Evolutionary conservation across 2,113 vertebrate genomes (phyloP).

Genomic region (Bubalus kerabau): DNA sequence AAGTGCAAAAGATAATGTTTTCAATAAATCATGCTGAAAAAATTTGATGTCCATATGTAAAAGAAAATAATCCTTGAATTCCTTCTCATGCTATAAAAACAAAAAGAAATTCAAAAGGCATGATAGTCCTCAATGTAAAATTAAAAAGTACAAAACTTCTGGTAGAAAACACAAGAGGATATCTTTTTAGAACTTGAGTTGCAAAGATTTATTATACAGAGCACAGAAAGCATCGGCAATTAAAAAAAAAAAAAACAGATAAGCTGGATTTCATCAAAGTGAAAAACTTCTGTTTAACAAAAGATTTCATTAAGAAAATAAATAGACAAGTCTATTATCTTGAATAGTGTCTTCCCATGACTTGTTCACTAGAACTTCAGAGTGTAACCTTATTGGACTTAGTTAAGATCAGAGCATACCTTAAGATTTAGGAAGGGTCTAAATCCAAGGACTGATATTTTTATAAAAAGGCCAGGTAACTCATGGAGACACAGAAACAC

Average conservation of each 20-base stretch:
- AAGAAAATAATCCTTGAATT: conserved; percentile 18
- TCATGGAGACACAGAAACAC: neutral
- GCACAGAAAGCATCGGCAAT: neutral
- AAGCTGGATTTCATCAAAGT: neutral
- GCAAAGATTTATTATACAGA: neutral
- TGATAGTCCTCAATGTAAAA: neutral
- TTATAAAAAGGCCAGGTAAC: neutral
- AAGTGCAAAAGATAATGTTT: neutral
- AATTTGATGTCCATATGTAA: neutral
- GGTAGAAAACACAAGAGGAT: neutral
- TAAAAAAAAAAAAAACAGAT: conserved; percentile 9
- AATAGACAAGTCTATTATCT: neutral
- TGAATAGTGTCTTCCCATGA: neutral
- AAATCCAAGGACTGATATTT: neutral
- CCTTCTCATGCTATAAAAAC: neutral
- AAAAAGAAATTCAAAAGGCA: neutral
- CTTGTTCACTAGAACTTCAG: neutral
- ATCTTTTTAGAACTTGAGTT: neutral
- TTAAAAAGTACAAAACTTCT: neutral
- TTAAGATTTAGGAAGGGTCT: neutral
- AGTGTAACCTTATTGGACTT: neutral
- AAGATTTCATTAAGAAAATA: neutral
- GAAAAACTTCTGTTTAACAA: neutral
- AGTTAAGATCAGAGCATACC: neutral
- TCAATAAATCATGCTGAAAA: conserved; percentile 10